Percentiles rank a stretch among this genome's conserved stretches.
phyloP scores from a whole-genome alignment of 2,113 vertebrate genomes.

The Gulo gulo region DNA sequence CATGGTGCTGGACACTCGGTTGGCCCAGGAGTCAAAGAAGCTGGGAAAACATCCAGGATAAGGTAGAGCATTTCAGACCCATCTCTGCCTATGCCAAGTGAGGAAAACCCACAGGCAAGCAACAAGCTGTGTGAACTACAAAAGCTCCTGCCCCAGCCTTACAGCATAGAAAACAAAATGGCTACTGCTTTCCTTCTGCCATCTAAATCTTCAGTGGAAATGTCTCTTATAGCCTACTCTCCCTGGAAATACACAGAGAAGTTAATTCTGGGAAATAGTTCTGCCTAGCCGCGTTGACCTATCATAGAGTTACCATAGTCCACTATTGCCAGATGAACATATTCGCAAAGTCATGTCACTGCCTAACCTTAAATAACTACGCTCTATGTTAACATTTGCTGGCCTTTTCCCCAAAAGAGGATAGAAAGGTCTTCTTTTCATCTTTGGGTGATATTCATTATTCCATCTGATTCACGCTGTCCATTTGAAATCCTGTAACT shows the following conservation, averaged over 20 bases:
- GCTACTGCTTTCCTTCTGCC: not conserved
- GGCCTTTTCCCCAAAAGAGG: not conserved
- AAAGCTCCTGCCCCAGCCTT: not conserved
- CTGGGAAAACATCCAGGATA: not conserved
- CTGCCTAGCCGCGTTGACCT: not conserved
- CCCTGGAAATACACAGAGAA: not conserved
- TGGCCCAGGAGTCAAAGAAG: not conserved
- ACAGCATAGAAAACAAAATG: not conserved
- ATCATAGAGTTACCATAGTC: not conserved
- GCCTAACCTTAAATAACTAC: not conserved
- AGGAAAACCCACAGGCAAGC: not conserved
- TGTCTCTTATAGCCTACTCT: not conserved
- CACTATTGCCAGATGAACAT: not conserved
- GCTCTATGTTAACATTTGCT: not conserved
- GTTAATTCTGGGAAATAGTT: not conserved
- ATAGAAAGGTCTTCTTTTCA: not conserved
- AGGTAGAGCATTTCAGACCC: not conserved
- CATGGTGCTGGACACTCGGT: not conserved
- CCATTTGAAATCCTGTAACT: not conserved
- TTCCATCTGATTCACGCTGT: not conserved
- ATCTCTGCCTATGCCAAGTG: too few relatives aligned
- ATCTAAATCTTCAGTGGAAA: not conserved
- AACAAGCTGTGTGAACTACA: not conserved
- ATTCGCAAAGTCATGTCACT: not conserved
- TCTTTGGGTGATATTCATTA: not conserved